Evolutionary conservation across 2,797 vertebrate genomes (phyloP).

Genomic region (Oophaga sylvatica): DNA sequence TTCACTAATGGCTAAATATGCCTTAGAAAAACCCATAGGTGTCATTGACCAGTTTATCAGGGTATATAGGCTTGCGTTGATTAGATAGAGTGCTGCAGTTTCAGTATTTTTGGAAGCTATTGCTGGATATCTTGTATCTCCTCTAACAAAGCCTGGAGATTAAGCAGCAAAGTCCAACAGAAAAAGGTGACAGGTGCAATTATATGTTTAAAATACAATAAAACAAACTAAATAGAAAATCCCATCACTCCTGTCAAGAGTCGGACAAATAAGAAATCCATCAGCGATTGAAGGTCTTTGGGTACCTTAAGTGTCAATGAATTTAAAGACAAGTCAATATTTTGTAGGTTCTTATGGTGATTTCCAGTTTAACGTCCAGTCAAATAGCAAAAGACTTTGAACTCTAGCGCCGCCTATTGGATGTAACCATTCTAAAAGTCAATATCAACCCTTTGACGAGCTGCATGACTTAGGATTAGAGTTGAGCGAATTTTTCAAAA

Average conservation of each 20-base stretch:
- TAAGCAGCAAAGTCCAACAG: background rate
- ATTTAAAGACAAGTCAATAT: too few relatives aligned
- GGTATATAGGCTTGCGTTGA: background rate
- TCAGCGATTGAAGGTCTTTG: too few relatives aligned
- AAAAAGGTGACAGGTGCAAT: background rate
- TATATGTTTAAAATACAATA: background rate
- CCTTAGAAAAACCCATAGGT: background rate
- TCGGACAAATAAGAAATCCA: too few relatives aligned
- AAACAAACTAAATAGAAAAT: background rate
- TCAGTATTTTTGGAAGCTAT: conserved; percentile 31
- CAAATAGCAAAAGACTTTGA: too few relatives aligned
- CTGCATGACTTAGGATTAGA: too few relatives aligned
- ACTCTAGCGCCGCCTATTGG: too few relatives aligned
- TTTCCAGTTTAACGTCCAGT: too few relatives aligned
- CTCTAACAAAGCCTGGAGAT: background rate
- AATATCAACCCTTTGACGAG: too few relatives aligned
- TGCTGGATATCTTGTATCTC: background rate
- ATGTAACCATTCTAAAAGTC: too few relatives aligned
- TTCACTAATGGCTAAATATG: background rate
- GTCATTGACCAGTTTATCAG: background rate
- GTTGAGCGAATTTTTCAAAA: too few relatives aligned
- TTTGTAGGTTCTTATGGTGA: too few relatives aligned
- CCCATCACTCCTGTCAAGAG: background rate
- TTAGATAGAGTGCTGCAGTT: background rate
- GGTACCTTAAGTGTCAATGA: too few relatives aligned